Conservation (phyloP, 2,113 vertebrate species). For the Amazona guildingii region DNA sequence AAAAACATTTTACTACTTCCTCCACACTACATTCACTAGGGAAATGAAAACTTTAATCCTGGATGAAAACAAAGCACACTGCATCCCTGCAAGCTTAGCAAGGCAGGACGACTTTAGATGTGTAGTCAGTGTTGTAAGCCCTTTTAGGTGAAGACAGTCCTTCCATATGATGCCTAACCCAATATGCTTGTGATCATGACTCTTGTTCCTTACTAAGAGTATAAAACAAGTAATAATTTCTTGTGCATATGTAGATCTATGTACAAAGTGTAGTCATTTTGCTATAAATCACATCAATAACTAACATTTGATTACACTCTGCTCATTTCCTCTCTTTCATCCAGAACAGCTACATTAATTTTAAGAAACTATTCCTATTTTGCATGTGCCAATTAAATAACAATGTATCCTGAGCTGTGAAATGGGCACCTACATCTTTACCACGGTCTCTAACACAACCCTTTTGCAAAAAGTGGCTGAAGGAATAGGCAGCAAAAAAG, state of each 20-base stretch:
- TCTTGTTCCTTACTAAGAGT: not conserved
- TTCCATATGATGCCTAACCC: not conserved
- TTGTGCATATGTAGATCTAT: not conserved
- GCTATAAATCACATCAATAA: not conserved
- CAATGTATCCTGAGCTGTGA: not conserved
- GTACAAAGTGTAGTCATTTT: not conserved
- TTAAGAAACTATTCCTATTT: not conserved
- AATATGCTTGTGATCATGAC: not conserved
- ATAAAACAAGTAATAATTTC: not conserved
- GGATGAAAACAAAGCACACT: not conserved
- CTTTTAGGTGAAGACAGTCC: not conserved
- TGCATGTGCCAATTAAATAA: not conserved
- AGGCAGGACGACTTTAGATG: not conserved
- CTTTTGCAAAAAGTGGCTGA: not conserved
- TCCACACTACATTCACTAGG: not conserved
- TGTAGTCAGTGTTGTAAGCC: not conserved
- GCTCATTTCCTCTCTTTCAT: not conserved
- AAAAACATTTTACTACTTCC: not conserved
- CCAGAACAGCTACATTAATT: not conserved
- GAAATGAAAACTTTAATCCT: not conserved
- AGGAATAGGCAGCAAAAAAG: not conserved
- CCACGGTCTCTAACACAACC: accelerated
- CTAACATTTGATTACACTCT: not conserved
- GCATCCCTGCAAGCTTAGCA: not conserved
- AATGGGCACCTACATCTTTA: not conserved